Percentiles rank a stretch among this genome's conserved stretches.
These are phyloP conservation scores for Anagyrus pseudococci DNA, from an alignment of 2,888 invertebrate genomes.

Conservation along the genomic window DNA sequence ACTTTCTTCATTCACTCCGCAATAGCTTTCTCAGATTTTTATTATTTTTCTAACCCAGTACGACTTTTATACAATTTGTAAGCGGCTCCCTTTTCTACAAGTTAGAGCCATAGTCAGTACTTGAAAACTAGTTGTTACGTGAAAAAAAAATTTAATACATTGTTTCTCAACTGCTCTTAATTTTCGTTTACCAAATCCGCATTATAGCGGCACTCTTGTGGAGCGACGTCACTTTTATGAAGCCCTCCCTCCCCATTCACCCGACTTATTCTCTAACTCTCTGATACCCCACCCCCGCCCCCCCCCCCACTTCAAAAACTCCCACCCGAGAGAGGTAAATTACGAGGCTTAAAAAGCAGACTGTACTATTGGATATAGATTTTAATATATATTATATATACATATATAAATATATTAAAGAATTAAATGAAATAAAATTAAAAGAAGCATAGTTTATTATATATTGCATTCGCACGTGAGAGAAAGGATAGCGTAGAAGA, in stretches of 20 bases:
- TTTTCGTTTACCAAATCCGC: not conserved
- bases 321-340: slow-evolving; percentile 46
- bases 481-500: slow-evolving; percentile 4
- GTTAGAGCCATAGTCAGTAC: not conserved
- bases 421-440: slow-evolving; percentile 38
- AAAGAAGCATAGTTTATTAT: slow-evolving; percentile 55
- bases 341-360: slow-evolving; percentile 61
- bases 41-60: too few relatives aligned
- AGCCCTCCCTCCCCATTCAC: not conserved
- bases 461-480: slow-evolving; percentile 41
- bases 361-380: slow-evolving; percentile 61
- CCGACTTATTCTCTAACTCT: not conserved
- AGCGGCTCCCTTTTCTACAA: not conserved
- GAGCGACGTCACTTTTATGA: slow-evolving; percentile 39
- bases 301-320: too few relatives aligned
- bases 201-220: slow-evolving; percentile 40
- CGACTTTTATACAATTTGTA: too few relatives aligned
- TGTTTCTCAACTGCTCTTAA: too few relatives aligned
- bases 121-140: too few relatives aligned
- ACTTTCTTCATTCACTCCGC: too few relatives aligned
- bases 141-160: too few relatives aligned
- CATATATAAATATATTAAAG: slow-evolving; percentile 47
- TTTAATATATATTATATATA: slow-evolving; percentile 57
- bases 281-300: too few relatives aligned
- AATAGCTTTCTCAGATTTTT: too few relatives aligned